Evolutionary conservation across 2,113 vertebrate species (phyloP).

Genomic region (Sardina pilchardus): DNA sequence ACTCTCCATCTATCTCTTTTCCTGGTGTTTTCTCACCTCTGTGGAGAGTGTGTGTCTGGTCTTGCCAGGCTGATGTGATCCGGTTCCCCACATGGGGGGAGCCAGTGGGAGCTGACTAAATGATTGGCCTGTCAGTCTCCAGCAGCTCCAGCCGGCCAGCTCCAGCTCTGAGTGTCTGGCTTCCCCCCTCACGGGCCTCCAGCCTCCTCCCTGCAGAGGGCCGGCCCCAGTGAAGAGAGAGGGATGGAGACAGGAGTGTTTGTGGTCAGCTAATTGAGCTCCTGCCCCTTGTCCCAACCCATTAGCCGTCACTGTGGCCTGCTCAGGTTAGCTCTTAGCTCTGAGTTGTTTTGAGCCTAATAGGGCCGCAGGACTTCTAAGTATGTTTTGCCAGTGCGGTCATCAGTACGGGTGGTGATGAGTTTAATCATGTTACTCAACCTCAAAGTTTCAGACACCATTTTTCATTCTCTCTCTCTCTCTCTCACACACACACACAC

Average conservation of each 20-base stretch:
- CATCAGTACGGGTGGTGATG: neutral
- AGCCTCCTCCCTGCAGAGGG: neutral
- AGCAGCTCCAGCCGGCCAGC: neutral
- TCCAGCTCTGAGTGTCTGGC: conserved; percentile 8
- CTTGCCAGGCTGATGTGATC: conserved; percentile 20
- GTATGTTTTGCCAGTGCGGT: neutral
- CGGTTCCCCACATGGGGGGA: conserved; percentile 34
- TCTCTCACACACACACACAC: too few species aligned
- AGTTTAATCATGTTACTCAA: neutral
- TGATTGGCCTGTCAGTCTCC: conserved; percentile 44
- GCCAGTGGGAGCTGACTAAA: conserved; percentile 44
- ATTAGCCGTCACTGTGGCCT: neutral
- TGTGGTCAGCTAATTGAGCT: conserved; percentile 11
- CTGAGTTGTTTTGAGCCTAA: neutral
- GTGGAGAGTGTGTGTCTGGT: conserved; percentile 44
- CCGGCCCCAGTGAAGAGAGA: neutral
- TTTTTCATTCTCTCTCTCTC: too few species aligned
- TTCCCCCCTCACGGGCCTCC: neutral
- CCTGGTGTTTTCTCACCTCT: neutral
- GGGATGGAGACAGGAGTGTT: neutral
- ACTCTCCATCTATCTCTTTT: neutral
- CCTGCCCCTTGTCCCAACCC: neutral
- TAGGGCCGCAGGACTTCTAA: neutral
- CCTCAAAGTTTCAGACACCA: neutral
- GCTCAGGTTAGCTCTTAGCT: neutral